Evolutionary conservation across 2,113 vertebrate genomes (phyloP).

Genomic region (Lontra canadensis): DNA sequence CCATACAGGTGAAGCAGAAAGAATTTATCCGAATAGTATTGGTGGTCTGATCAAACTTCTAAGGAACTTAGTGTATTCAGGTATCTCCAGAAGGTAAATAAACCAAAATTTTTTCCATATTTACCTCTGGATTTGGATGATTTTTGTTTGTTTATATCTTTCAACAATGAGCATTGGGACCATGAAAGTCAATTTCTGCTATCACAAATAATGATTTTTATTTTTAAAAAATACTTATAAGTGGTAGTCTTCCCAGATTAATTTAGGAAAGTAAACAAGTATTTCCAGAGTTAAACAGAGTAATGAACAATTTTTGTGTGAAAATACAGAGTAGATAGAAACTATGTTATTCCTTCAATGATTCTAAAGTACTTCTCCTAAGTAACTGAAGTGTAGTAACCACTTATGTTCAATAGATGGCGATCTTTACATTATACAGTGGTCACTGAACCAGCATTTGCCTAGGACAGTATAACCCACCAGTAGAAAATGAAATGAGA

Average conservation of each 20-base stretch:
- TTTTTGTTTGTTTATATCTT: neutral
- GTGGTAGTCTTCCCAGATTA: neutral
- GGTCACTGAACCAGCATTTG: neutral
- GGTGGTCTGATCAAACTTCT: neutral
- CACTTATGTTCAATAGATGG: constrained; percentile 64
- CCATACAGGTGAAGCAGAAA: neutral
- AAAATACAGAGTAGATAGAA: neutral
- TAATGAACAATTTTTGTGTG: neutral
- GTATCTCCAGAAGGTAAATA: neutral
- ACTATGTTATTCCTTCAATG: neutral
- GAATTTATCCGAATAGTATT: neutral
- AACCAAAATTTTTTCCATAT: neutral
- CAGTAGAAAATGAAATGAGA: neutral
- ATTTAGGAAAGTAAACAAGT: neutral
- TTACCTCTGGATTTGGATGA: neutral
- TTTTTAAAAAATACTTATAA: neutral
- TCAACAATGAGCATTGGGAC: neutral
- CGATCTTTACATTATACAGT: neutral
- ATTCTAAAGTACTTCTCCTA: neutral
- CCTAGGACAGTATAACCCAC: neutral
- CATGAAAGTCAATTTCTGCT: neutral
- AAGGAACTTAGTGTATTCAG: neutral
- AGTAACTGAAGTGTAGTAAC: constrained; percentile 50
- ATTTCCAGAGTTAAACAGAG: neutral
- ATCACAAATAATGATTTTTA: neutral